Evolutionary conservation across 2,797 vertebrate genomes (phyloP), one percentile per base, ranked within the genome.

Genomic region (Pangasius mekongensis): DNA sequence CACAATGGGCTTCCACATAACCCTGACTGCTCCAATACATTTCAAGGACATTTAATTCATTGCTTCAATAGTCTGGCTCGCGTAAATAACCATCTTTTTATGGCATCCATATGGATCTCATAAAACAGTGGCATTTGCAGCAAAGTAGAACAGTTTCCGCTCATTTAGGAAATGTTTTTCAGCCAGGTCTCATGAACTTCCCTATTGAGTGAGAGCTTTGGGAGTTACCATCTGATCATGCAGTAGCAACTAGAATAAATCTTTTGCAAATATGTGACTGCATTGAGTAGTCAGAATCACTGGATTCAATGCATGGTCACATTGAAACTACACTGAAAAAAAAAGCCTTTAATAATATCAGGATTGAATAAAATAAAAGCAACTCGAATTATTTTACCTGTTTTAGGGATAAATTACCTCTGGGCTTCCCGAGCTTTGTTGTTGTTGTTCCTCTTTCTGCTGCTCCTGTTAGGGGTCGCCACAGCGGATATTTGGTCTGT

Each of bases 1-100:
- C 43, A 36, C 64, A 69, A 67, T 52, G 83, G 43, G 20, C 30
- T 86, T 64, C 58, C 43, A 66, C n/a, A 24, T 86, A 66, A 78
- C 56, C 27, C 56, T 62, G 49, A 66, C 85, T 13, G 39, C 58
- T 66, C 27, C 33, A 36, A 30, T 49, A 52, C 60, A 66, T 78
- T 86, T 78, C 85, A 66, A 86, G 58, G 85, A 66, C 85, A 86
- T 78, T 78, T 64, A 62, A 39, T 86, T 43, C 71, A 60, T 76
- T 27, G 74, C 85, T 66, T 86, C 74, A 30, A 36, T 52, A 78
- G 58, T 71, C 60, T 52, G 30, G 13, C 27, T 36, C 56, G 8
- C 13, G 74, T 78, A 86, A 52, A 67, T 39, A 86, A 52, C 66
- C 30, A 49, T 36, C 43, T 64, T 86, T 86, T 86, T 86, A 86